A percentile compares a stretch with the other conserved stretches of the same genome.
These are phyloP conservation scores for Hypomecis punctinalis DNA, from an alignment of 2,888 invertebrate species.

Conservation along the genomic window DNA sequence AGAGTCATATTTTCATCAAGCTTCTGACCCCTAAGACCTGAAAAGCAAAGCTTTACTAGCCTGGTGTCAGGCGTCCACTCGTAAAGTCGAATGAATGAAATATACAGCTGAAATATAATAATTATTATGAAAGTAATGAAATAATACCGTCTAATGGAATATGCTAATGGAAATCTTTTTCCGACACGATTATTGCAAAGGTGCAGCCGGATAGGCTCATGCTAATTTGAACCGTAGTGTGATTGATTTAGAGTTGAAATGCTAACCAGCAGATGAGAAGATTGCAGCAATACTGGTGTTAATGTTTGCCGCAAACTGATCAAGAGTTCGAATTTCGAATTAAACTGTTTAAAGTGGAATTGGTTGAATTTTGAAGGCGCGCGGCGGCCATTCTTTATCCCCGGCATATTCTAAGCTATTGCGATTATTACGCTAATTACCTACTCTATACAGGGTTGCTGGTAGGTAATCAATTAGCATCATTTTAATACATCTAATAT, in stretches of 20 bases:
- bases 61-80: too few species aligned
- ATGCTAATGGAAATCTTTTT: conserved; percentile 8
- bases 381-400: conserved; percentile 17
- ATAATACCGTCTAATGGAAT: background rate
- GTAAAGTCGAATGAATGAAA: too few species aligned
- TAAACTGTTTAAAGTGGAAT: conserved; percentile 17
- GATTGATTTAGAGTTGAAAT: conserved; percentile 34
- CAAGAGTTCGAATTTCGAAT: conserved; percentile 20
- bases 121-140: background rate
- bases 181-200: conserved; percentile 35
- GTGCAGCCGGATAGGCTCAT: conserved; percentile 7
- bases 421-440: background rate
- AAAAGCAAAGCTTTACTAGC: too few species aligned
- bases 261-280: conserved; percentile 32
- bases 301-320: conserved; percentile 37
- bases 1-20: too few species aligned
- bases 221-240: conserved; percentile 19
- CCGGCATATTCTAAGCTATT: background rate
- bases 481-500: too few species aligned
- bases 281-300: conserved; percentile 26
- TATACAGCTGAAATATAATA: background rate
- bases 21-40: too few species aligned
- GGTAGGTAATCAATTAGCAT: too few species aligned
- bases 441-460: too few species aligned
- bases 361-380: conserved; percentile 23